Evolutionary conservation across 2,888 invertebrate species (phyloP), one percentile per base, ranked within the genome.

Genomic region (Elegia similella): DNA sequence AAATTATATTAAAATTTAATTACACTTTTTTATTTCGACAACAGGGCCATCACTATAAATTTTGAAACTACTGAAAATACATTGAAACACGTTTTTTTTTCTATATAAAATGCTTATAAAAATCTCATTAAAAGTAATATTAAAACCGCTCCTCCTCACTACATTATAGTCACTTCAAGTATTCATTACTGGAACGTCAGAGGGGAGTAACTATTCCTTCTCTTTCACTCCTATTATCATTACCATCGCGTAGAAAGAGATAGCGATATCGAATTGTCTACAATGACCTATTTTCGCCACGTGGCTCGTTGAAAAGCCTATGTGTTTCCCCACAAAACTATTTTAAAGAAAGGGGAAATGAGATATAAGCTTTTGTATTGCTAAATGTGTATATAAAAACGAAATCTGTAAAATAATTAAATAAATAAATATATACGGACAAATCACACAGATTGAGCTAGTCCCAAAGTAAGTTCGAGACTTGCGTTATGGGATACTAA

Each of bases 261-360:
- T 64, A 61, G 76, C 57, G 58, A 67, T 63, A 69, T 70, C 23
- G 71, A 73, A 77, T 79, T 76, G 78, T 78, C 66, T 61, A 86
- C 83, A 86, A 85, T 86, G 88, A 86, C 88, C 88, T 73, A 86
- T 84, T 86, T 88, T 78, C 77, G 68, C 79, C 88, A 86, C 87
- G 86, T 87, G 86, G 80, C 71, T 59, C 58, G 64, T 61, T 70
- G 75, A 75, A 79, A 84, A 80, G 76, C 75, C 75, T 71, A 73
- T 69, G 72, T 72, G 66, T 62, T 52, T 30, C 46, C 58, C 54
- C 17, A 59, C 55, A 60, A 60, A 55, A 48, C 55, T 57, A 57
- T 58, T 62, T 60, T 30, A 52, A 60, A 62, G 63, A 54, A 59
- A 61, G 65, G 61, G 60, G 61, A 47, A 53, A 34, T 15, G 15